These are phyloP conservation scores for Drosophila meridionalis DNA, from an alignment of 2,888 invertebrate species.

Conservation along the genomic window DNA sequence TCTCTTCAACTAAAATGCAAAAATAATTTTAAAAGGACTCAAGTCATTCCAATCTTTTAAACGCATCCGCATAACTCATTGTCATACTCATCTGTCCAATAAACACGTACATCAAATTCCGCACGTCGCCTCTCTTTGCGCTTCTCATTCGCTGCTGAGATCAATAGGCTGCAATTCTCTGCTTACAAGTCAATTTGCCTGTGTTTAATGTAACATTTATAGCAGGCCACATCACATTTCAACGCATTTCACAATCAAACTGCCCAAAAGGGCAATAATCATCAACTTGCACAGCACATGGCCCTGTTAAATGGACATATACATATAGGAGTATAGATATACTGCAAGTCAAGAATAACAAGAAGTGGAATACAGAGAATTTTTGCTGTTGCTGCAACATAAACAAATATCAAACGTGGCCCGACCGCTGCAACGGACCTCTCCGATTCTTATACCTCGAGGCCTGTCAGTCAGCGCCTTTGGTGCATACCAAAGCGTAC, in stretches of 20 bases:
- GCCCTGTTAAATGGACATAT: slow-evolving; percentile 35
- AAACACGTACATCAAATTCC: background rate
- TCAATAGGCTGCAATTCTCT: slow-evolving; percentile 29
- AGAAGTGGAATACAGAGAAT: slow-evolving; percentile 15
- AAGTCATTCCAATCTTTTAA: no score
- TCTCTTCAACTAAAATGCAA: no score
- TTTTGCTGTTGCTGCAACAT: slow-evolving; percentile 35
- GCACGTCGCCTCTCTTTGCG: slow-evolving; percentile 7
- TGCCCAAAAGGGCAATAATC: slow-evolving; percentile 64
- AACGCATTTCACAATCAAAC: slow-evolving; percentile 46
- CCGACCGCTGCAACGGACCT: slow-evolving; percentile 45
- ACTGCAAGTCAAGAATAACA: slow-evolving; percentile 39
- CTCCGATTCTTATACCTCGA: slow-evolving; percentile 35
- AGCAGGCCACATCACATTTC: slow-evolving; percentile 30
- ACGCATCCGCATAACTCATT: background rate
- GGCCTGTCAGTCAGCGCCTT: slow-evolving; percentile 66
- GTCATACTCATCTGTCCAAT: slow-evolving; percentile 12
- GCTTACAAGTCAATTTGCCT: slow-evolving; percentile 38
- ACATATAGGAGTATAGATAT: slow-evolving; percentile 11
- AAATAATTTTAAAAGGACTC: no score
- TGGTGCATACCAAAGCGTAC: slow-evolving; percentile 66
- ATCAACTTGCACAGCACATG: slow-evolving; percentile 54
- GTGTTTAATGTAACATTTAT: slow-evolving; percentile 27
- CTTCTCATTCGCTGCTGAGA: slow-evolving; percentile 14
- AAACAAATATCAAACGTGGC: slow-evolving; percentile 62